These are phyloP conservation scores for Dioctria linearis DNA, from an alignment of 2,888 invertebrate genomes.

Conservation along the genomic window DNA sequence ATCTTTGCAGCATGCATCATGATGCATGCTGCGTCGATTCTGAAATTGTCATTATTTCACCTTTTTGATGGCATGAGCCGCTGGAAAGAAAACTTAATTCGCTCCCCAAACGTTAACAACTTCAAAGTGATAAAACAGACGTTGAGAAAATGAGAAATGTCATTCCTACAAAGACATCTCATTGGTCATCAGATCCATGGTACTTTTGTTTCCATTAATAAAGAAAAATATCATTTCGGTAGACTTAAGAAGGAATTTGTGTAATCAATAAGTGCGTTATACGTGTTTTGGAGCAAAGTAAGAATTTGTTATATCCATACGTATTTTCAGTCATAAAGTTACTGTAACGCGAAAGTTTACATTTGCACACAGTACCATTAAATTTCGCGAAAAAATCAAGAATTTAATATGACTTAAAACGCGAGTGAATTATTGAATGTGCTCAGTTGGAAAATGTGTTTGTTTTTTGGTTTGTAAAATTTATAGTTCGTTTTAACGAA, in stretches of 20 bases:
- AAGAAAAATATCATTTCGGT: neutral
- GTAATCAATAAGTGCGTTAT: neutral
- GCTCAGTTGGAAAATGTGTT: neutral
- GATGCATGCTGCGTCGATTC: too few species aligned
- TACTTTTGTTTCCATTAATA: constrained; percentile 9
- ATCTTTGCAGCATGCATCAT: too few species aligned
- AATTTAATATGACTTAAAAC: constrained; percentile 34
- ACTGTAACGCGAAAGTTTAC: constrained; percentile 12
- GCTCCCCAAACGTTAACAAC: neutral
- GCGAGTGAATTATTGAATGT: constrained; percentile 3
- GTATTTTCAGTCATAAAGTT: neutral
- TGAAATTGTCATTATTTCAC: too few species aligned
- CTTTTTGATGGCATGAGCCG: neutral
- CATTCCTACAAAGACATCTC: constrained; percentile 15
- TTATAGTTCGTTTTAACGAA: neutral
- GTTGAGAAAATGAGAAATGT: constrained; percentile 1
- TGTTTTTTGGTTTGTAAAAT: constrained; percentile 20
- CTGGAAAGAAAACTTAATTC: neutral
- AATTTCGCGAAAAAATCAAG: constrained; percentile 18
- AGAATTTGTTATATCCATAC: neutral
- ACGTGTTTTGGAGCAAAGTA: neutral
- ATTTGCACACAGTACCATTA: constrained; percentile 48
- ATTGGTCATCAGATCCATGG: neutral
- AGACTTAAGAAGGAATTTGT: neutral
- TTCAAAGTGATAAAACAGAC: neutral